Percentiles rank a stretch among this genome's conserved stretches.
phyloP scores from a whole-genome alignment of 1,140 invertebrate species.

The Dreissena polymorpha region DNA sequence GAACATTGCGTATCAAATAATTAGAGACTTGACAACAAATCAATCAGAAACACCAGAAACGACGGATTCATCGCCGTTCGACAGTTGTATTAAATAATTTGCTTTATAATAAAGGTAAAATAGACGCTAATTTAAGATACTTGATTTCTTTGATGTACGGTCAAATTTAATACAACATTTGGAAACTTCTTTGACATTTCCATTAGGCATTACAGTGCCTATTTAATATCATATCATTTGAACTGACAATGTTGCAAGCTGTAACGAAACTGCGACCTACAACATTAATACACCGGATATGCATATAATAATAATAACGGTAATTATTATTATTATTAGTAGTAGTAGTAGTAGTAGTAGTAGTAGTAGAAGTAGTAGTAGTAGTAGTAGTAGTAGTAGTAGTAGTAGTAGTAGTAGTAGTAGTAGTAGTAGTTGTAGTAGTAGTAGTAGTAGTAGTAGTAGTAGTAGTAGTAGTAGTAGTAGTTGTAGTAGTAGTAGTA shows the following conservation, averaged over 20 bases:
- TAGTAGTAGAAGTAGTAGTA: slow-evolving; percentile 5
- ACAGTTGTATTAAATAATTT: not conserved
- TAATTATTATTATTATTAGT: slow-evolving; percentile 13
- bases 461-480: not conserved
- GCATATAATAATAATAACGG: slow-evolving; percentile 16
- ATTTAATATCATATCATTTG: not conserved
- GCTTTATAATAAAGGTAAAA: not conserved
- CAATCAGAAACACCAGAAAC: no score
- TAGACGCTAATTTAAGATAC: not conserved
- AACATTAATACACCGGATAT: no score
- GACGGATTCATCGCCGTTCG: no score
- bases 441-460: not conserved
- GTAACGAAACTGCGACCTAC: no score
- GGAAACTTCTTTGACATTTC: not conserved
- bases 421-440: not conserved
- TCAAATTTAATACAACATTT: not conserved
- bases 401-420: slow-evolving; percentile 12
- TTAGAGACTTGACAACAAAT: no score
- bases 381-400: not conserved
- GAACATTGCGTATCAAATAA: no score
- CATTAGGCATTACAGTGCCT: not conserved
- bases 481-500: not conserved
- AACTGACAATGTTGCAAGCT: no score
- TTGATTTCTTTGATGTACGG: not conserved
- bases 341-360: slow-evolving; percentile 1